Base-by-base conservation (phyloP, 1,140 invertebrate genomes). In the Bombyx mandarina region DNA sequence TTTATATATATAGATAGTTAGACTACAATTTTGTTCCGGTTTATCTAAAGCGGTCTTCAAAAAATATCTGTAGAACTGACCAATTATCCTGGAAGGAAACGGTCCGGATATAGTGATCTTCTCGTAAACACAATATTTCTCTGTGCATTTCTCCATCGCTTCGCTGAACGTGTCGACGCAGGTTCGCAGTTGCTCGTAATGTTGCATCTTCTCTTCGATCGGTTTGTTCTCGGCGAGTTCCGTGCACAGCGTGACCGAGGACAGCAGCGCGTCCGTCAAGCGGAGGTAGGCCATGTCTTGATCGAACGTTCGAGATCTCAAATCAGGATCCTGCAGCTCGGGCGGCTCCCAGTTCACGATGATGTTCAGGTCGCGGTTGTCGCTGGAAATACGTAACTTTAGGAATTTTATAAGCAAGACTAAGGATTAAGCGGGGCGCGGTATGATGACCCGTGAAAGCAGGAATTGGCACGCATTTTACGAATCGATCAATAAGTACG, bases 281-380 rank as follows among this genome's bases (percentile, higher is more conserved):
- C 77, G 57, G 1, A 88, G 58, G 51, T 79, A 86, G 3, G 75
- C 73, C 5, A 81, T 64, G 45, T 88, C 85, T 46, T 82, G 78
- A 1, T 84, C 75, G 61, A 88, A 87, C 7, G 75, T 78, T 12
- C 77, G 66, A 8, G 52, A 10, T 91, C 95, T 78, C 84, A 93
- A 67, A 90, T 95, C 84, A 90, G 94, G 77, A 88, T 94, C 86
- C 84, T 92, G 64, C 90, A 93, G 77, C 91, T 95, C 83, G 86
- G 92, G 71, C 1, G 90, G 90, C 68, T 92, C 90, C 89, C 90
- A 92, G 54, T 82, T 89, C 8, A 90, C 79, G 52, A 90, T 89
- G 0, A 90, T 90, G 44, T 85, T 85, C 9, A 92, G 74, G 65
- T 92, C 91, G 26, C 90, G 88, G 75, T 92, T 92, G 67, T 92